Evolutionary conservation across 2,888 invertebrate genomes (phyloP), one percentile per base, ranked within the genome.

Genomic region (Phania funesta): DNA sequence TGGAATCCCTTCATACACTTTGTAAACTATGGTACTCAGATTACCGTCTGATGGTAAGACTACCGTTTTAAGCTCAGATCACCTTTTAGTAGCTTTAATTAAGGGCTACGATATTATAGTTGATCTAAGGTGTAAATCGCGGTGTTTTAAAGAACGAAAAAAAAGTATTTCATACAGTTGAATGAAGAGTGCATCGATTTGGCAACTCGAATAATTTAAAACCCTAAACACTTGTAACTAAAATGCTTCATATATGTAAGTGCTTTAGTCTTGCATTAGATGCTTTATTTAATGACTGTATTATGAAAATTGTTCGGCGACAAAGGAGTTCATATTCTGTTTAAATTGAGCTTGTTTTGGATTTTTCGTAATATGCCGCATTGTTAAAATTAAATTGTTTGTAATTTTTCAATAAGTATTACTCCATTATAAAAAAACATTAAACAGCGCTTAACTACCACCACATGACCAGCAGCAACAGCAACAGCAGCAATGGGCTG

Each of bases 371-470:
- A 70, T 74, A 74, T 65, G 78, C 74, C 74, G 81, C 77, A 78
- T 78, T 68, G 74, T 82, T 82, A 65, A 74, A 73, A 70, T 58
- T 83, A 84, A 44, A 84, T 83, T 80, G 82, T 65, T 70, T 24
- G 80, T 78, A 76, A 84, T 84, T 84, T 84, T 77, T 83, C 79
- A 79, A 81, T 73, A n/a, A n/a, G n/a, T n/a, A 83, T 73, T 80
- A 75, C 60, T 62, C 56, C 58, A 67, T 62, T 71, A 62, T 46
- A n/a, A 48, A 52, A 20, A 54, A 60, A 44, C n/a, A 18, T 16
- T 24, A 32, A 62, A n/a, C 16, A 46, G 18, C n/a, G 13, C 1
- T 48, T 20, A 50, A 26, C 41, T 24, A 24, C 13, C 5, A 35
- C n/a, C 3, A n/a, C 11, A 41, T 24, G 20, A 48, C 38, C 38